Base-by-base conservation (phyloP, 2,888 invertebrate species). In the Drosophila nr. perissopoda region DNA sequence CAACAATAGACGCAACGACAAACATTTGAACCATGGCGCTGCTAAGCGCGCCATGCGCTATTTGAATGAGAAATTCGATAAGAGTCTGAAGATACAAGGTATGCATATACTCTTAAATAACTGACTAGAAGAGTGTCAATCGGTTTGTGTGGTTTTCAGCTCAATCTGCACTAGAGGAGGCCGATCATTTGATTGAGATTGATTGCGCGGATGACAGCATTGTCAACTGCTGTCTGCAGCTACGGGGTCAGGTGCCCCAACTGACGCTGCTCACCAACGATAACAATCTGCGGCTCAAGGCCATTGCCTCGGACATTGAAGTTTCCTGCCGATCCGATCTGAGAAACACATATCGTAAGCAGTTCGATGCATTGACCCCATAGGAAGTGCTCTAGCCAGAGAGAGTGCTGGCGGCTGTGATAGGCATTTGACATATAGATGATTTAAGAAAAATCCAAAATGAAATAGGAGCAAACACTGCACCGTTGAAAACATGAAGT, bases 141-240 rank as follows among this genome's bases (percentile, higher is more conserved):
- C 16, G 16, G 2, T 42, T 59, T 21, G 53, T 18, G 2, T 13
- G 8, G 8, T 4, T 40, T 40, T 16, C 51, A 94, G 94, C 94
- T 18, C 94, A 94, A 92, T 93, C 93, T 25, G 93, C 94, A 1
- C 60, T 90, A 7, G 94, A 94, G 73, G 94, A 94, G 56, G 84
- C 92, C 1, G 76, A 92, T 2, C 93, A 93, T 80, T 76, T 92
- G 38, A 90, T 94, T 34, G 80, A 92, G 4, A 92, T 94, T 2
- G 91, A 88, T 61, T 92, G 90, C 64, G 91, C 93, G 1, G 94
- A 94, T 77, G 94, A 94, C 83, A 94, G 94, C 80, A 94, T 94
- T 52, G 80, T 94, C 8, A 93, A 94, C 71, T 94, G 94, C 73
- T 94, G 94, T 69, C 69, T 94, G 25, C 94, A 94, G 90, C 91